Conservation (phyloP, 2,797 vertebrate species). For the Ctenopoma multispine region DNA sequence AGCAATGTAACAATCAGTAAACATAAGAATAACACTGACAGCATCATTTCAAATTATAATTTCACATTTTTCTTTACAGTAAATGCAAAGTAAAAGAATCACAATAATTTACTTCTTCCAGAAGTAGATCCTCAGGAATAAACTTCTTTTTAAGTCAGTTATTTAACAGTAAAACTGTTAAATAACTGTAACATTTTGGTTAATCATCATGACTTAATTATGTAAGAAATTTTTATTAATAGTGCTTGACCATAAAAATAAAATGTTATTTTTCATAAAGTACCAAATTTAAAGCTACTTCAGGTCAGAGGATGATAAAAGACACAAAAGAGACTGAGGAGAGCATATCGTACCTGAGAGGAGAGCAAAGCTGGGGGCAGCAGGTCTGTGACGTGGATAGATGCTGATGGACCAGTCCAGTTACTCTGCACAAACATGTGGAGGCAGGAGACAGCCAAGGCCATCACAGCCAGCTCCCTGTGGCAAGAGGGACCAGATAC, state of each 20-base stretch:
- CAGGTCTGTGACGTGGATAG: slow-evolving; percentile 83
- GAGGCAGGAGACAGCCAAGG: slow-evolving; percentile 89
- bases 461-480: slow-evolving; percentile 89
- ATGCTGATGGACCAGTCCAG: slow-evolving; percentile 93
- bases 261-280: background rate
- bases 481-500: slow-evolving; percentile 36
- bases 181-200: too few species aligned
- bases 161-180: too few species aligned
- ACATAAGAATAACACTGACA: too few species aligned
- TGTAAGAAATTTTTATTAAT: background rate
- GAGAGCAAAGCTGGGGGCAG: slow-evolving; percentile 84
- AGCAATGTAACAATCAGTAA: too few species aligned
- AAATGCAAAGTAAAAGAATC: too few species aligned
- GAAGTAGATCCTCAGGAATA: too few species aligned
- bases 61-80: too few species aligned
- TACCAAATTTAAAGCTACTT: background rate
- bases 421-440: slow-evolving; percentile 95
- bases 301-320: background rate
- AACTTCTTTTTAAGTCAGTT: too few species aligned
- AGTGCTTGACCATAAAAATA: background rate
- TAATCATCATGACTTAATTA: too few species aligned
- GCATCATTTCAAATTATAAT: too few species aligned
- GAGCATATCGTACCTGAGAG: slow-evolving; percentile 81
- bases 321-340: background rate
- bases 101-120: too few species aligned